Evolutionary conservation across 1,140 invertebrate genomes (phyloP).

Genomic region (Lepidurus arcticus): DNA sequence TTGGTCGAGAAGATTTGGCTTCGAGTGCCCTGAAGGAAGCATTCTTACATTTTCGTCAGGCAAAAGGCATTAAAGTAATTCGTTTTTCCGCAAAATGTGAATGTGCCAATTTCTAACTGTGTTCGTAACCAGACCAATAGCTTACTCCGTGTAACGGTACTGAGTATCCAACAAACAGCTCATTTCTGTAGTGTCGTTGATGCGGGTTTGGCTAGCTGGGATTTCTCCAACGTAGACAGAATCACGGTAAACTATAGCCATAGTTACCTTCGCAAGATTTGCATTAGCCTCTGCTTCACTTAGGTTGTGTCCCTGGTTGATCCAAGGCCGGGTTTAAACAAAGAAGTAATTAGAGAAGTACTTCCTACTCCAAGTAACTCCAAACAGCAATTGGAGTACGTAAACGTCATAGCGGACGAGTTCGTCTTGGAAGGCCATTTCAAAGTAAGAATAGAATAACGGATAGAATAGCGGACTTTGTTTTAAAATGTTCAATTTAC

Average conservation of each 20-base stretch:
- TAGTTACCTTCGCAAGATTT: neutral
- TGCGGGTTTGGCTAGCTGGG: neutral
- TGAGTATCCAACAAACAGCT: neutral
- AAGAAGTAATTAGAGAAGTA: neutral
- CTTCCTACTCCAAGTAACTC: neutral
- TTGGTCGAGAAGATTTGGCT: neutral
- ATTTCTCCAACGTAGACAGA: neutral
- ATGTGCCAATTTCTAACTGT: neutral
- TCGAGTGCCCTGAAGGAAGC: neutral
- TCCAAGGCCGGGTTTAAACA: neutral
- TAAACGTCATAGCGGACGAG: neutral
- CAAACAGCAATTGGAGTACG: neutral
- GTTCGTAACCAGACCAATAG: neutral
- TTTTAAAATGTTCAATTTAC: neutral
- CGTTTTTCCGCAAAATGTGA: neutral
- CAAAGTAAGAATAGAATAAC: neutral
- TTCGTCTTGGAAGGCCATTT: neutral
- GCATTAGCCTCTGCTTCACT: neutral
- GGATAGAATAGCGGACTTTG: neutral
- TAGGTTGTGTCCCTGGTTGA: conserved; percentile 16
- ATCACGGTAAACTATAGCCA: neutral
- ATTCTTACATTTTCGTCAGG: neutral
- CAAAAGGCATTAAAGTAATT: neutral
- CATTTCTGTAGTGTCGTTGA: neutral
- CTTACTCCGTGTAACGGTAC: neutral